Evolutionary conservation across 1,140 invertebrate species (phyloP).

Genomic region (Aphelenchoides fujianensis): DNA sequence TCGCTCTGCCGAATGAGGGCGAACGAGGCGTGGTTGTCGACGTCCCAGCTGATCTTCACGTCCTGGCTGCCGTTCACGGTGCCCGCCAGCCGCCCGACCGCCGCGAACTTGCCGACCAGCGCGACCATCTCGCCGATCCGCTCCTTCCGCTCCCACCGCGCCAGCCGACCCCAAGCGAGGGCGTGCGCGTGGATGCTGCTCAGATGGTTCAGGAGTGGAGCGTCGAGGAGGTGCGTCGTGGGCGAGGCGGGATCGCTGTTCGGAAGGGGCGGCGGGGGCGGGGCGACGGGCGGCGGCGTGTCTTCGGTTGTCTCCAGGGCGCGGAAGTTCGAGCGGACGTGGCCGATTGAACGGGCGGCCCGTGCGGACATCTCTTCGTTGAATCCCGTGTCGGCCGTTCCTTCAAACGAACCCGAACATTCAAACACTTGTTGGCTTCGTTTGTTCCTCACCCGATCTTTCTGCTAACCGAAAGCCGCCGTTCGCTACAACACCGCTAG

Average conservation of each 20-base stretch:
- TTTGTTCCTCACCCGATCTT: constrained; percentile 26
- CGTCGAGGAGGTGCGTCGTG: background rate
- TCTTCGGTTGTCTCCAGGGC: constrained; percentile 10
- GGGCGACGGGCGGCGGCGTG: constrained; percentile 34
- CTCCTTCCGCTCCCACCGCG: constrained; percentile 57
- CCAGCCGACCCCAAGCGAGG: constrained; percentile 42
- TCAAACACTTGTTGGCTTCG: too few relatives aligned
- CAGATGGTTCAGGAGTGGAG: constrained; percentile 31
- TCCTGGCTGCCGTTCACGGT: constrained; percentile 51
- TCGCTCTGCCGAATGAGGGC: constrained; percentile 55
- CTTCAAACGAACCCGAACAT: constrained; percentile 4
- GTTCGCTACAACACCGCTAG: constrained; percentile 52
- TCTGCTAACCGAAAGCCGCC: constrained; percentile 38
- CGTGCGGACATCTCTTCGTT: constrained; percentile 41
- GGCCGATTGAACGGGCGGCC: constrained; percentile 32
- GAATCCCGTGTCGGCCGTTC: constrained; percentile 41
- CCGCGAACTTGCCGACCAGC: constrained; percentile 58
- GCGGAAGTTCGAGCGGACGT: constrained; percentile 41
- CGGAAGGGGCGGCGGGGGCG: constrained; percentile 4
- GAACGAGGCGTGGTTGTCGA: constrained; percentile 55
- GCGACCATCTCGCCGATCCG: constrained; percentile 57
- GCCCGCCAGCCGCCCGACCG: constrained; percentile 55
- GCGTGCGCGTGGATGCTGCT: constrained; percentile 38
- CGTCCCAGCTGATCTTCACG: constrained; percentile 51
- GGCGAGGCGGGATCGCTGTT: background rate